Percentiles rank a stretch among this genome's conserved stretches.
Conservation (phyloP, 2,797 vertebrate species). For the Tokudaia tokunoshimensis region DNA sequence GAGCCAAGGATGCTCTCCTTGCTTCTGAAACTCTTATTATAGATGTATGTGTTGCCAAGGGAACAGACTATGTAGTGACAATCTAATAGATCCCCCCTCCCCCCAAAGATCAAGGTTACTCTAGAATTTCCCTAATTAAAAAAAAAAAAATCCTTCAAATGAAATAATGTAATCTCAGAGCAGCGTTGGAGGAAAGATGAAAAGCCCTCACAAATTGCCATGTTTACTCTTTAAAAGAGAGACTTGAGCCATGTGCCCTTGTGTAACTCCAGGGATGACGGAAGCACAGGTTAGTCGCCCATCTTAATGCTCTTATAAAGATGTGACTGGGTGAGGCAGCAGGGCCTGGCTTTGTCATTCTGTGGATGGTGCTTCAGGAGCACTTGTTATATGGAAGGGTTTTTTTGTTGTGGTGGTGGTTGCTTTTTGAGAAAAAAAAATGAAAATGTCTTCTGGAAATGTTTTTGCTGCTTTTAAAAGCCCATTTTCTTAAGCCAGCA, state of each 20-base stretch:
- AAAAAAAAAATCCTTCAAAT: constrained; percentile 55
- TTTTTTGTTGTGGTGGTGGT: background rate
- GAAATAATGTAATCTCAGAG: background rate
- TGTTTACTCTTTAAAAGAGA: background rate
- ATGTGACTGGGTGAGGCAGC: background rate
- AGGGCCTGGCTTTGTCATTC: constrained; percentile 40
- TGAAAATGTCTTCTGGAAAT: background rate
- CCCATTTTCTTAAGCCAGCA: background rate
- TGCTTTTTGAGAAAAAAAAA: background rate
- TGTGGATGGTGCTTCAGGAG: background rate
- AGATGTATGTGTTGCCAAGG: constrained; percentile 59
- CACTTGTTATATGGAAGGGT: background rate
- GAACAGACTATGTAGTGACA: constrained; percentile 68
- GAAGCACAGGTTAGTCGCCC: background rate
- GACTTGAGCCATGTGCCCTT: too few relatives aligned
- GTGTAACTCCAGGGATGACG: background rate
- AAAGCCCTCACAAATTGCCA: background rate
- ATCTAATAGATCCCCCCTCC: background rate
- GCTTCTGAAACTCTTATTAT: background rate
- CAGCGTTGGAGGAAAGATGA: background rate
- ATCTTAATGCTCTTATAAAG: constrained; percentile 42
- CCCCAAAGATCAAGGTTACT: constrained; percentile 63
- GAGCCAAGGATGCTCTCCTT: constrained; percentile 52
- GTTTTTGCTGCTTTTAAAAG: constrained; percentile 66
- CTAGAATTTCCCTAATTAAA: constrained; percentile 44